Evolutionary conservation across 2,888 invertebrate genomes (phyloP).

Genomic region (Perdita meconis): DNA sequence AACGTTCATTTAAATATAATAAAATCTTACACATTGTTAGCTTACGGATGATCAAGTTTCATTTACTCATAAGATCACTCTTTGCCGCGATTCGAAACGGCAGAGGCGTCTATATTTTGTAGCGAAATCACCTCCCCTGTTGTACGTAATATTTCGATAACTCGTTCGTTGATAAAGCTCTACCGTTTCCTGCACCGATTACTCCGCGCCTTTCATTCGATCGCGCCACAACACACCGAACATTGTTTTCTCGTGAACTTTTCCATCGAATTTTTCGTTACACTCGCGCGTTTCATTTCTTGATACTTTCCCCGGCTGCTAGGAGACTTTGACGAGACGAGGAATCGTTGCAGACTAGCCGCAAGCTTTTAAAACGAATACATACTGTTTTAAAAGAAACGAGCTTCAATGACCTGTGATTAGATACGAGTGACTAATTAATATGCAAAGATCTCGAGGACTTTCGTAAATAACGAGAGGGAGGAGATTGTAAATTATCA

Average conservation of each 20-base stretch:
- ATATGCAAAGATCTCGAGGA: slow-evolving; percentile 1
- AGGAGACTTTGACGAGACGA: background rate
- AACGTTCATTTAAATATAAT: too few species aligned
- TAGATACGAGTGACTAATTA: slow-evolving; percentile 1
- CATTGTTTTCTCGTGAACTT: background rate
- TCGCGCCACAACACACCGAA: too few species aligned
- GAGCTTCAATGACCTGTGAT: background rate
- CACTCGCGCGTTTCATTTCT: background rate
- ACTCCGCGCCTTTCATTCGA: too few species aligned
- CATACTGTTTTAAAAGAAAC: background rate
- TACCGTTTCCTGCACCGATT: too few species aligned
- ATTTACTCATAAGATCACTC: too few species aligned
- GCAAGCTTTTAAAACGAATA: background rate
- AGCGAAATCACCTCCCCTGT: too few species aligned
- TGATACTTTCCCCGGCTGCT: background rate
- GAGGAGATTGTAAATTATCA: background rate
- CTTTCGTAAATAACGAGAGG: background rate
- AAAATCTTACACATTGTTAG: too few species aligned
- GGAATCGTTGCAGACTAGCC: background rate
- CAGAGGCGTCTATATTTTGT: too few species aligned
- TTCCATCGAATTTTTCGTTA: background rate
- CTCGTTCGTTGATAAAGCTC: too few species aligned
- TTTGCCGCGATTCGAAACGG: too few species aligned
- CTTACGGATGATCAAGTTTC: too few species aligned
- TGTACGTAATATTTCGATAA: too few species aligned